These are phyloP conservation scores for Pandemis heparana DNA, from an alignment of 2,888 invertebrate species.

Conservation along the genomic window DNA sequence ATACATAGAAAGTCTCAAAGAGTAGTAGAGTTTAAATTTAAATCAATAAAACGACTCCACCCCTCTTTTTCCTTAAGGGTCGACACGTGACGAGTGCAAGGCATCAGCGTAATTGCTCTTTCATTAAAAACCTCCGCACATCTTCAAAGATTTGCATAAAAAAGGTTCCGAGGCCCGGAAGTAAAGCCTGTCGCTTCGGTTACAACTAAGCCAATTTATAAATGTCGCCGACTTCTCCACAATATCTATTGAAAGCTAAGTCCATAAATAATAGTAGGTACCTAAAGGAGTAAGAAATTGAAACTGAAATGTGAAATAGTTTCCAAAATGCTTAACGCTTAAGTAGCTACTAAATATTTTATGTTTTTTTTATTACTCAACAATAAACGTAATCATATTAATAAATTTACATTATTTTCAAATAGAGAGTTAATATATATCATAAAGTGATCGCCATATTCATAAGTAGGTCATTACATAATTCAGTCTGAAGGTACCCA, in stretches of 20 bases:
- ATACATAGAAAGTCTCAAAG: neutral
- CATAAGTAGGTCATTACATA: too few species aligned
- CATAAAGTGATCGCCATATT: too few species aligned
- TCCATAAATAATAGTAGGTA: slow-evolving; percentile 36
- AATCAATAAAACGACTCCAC: slow-evolving; percentile 64
- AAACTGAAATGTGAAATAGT: too few species aligned
- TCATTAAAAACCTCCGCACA: slow-evolving; percentile 81
- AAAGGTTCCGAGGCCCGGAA: slow-evolving; percentile 68
- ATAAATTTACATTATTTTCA: too few species aligned
- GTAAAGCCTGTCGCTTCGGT: slow-evolving; percentile 55
- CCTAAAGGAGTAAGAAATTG: too few species aligned
- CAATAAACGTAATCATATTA: too few species aligned
- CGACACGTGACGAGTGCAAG: slow-evolving; percentile 68
- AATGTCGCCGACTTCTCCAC: slow-evolving; percentile 62
- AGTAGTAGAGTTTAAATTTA: slow-evolving; percentile 51
- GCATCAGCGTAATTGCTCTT: slow-evolving; percentile 79
- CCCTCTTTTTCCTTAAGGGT: slow-evolving; percentile 50
- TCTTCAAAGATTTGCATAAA: slow-evolving; percentile 82
- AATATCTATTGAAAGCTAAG: slow-evolving; percentile 58
- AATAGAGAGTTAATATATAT: too few species aligned
- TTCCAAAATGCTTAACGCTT: too few species aligned
- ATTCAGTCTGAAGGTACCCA: too few species aligned
- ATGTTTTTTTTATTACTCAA: too few species aligned
- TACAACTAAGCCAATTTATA: slow-evolving; percentile 72
- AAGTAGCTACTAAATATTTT: too few species aligned